phyloP scores from a whole-genome alignment of 2,888 invertebrate genomes.

The Chymomyza procnemis region DNA sequence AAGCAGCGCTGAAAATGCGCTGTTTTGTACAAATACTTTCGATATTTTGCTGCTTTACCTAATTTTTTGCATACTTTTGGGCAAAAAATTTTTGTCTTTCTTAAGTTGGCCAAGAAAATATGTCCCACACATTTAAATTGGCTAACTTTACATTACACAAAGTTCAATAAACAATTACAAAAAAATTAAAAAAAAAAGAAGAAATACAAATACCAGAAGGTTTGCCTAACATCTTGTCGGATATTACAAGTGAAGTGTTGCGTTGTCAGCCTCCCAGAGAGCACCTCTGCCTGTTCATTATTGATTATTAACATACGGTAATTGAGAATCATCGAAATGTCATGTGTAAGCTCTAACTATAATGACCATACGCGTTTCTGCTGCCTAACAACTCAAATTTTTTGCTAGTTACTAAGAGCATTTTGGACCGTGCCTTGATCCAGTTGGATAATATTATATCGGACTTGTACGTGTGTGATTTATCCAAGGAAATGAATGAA shows the following conservation, averaged over 20 bases:
- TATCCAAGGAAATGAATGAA: slow-evolving; percentile 64
- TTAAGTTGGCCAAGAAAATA: background rate
- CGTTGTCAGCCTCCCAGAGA: slow-evolving; percentile 81
- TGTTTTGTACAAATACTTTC: too few species aligned
- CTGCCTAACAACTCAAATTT: background rate
- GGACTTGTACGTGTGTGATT: slow-evolving; percentile 69
- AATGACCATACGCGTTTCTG: background rate
- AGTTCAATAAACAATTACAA: too few species aligned
- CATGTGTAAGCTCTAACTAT: background rate
- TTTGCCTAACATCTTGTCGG: slow-evolving; percentile 84
- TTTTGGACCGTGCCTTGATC: slow-evolving; percentile 67
- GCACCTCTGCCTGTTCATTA: slow-evolving; percentile 83
- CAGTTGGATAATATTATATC: slow-evolving; percentile 74
- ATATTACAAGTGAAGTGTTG: slow-evolving; percentile 87
- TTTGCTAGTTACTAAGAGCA: slow-evolving; percentile 63
- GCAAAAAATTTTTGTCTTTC: background rate
- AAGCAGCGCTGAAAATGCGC: too few species aligned
- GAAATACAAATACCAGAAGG: slow-evolving; percentile 81
- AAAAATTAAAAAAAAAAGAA: too few species aligned
- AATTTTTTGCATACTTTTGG: too few species aligned
- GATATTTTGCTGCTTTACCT: too few species aligned
- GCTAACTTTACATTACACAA: background rate
- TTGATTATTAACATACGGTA: slow-evolving; percentile 84
- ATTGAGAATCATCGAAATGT: slow-evolving; percentile 82
- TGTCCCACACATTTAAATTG: background rate